Base-by-base conservation (phyloP, 2,113 vertebrate species). In the Hepsetus odoe region DNA sequence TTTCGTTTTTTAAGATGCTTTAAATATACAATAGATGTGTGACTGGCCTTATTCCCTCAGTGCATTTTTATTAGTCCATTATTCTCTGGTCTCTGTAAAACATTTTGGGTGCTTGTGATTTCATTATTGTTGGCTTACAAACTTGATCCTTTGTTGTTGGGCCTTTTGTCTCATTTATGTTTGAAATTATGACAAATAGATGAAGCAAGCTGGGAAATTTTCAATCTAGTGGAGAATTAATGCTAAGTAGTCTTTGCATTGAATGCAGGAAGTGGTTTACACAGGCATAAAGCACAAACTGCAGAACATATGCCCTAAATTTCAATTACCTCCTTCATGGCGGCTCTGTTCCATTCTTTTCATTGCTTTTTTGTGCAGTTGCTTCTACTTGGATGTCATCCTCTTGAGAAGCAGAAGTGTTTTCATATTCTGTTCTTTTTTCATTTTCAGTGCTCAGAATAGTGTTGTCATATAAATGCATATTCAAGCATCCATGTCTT, bases 181-280 rank as follows among this genome's bases (percentile, higher is more conserved):
- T 42, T 77, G 33, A 77, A 70, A 77, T 74, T 18, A 74, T 82
- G 32, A 73, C 55, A 42, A 76, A 77, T 76, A 80, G 56, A 85
- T 80, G 46, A 77, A 73, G 69, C 72, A 80, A 74, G 77, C 67
- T 73, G 68, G 73, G 64, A 32, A 73, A 46, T 80, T n/a, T 62
- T 53, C 42, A 67, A 58, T 65, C 49, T 68, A 38, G 16, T 24
- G 49, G n/a, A 72, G 53, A 46, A 77, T 82, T 33, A 82, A 76
- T 76, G 49, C 69, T 46, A 81, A 76, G 61, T 65, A 8, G 33
- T 18, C 33, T 46, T 38, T 13, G 42, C 26, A 40, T 28, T 59
- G 66, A 59, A 73, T 5, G 12, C 33, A 56, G 56, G 49, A 46
- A 53, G 14, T 55, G 30, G 33, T 56, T 53, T 35, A 0, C 10